A percentile compares a stretch with the other conserved stretches of the same genome.
Evolutionary conservation across 2,113 vertebrate genomes (phyloP).

Genomic region (Larimichthys crocea): DNA sequence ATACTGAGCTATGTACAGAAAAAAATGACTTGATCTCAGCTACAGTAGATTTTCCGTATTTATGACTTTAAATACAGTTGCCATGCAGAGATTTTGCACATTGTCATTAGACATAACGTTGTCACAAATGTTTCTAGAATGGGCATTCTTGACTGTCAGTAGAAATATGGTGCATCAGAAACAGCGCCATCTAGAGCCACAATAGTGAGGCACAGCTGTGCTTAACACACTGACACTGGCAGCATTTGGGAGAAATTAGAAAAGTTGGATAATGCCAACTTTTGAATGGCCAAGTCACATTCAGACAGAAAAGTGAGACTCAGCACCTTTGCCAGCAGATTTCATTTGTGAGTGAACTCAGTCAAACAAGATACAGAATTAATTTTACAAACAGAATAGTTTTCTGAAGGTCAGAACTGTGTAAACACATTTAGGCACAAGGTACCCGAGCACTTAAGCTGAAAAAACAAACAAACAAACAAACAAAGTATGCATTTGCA

Average conservation of each 20-base stretch:
- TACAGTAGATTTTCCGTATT: not conserved
- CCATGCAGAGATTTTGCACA: too few relatives aligned
- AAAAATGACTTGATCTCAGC: not conserved
- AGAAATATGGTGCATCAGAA: not conserved
- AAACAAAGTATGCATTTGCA: not conserved
- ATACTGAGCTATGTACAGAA: too few relatives aligned
- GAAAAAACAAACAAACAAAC: too few relatives aligned
- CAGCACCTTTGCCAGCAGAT: not conserved
- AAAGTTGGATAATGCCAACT: not conserved
- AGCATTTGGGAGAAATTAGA: not conserved
- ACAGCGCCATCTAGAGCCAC: too few relatives aligned
- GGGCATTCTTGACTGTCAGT: too few relatives aligned
- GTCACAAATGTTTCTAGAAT: too few relatives aligned
- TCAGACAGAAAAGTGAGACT: not conserved
- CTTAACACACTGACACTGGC: not conserved
- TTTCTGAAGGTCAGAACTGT: constrained; percentile 18
- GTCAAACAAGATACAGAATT: not conserved
- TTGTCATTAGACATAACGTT: too few relatives aligned
- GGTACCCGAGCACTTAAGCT: not conserved
- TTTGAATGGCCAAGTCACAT: not conserved
- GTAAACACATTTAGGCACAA: constrained; percentile 2
- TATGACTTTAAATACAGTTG: too few relatives aligned
- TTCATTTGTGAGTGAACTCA: not conserved
- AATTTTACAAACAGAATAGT: not conserved
- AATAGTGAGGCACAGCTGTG: too few relatives aligned